Evolutionary conservation across 2,797 vertebrate species (phyloP).

Genomic region (Pseudopleuronectes americanus): DNA sequence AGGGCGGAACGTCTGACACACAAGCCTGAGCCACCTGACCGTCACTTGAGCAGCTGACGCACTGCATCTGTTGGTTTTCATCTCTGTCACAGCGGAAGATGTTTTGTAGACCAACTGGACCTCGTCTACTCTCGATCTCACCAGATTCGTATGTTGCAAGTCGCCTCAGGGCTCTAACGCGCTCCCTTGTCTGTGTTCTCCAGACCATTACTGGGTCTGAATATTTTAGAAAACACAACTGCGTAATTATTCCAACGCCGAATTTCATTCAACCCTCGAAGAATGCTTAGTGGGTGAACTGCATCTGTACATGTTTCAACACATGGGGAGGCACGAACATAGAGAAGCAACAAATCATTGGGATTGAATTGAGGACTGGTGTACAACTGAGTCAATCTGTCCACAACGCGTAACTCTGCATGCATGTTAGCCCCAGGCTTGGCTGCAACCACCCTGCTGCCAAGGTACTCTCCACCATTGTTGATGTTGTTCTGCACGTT

Average conservation of each 20-base stretch:
- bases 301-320: background rate
- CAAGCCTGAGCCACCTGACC: rapidly evolving
- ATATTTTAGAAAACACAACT: constrained; percentile 14
- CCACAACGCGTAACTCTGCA: background rate
- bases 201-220: rapidly evolving
- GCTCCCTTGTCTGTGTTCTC: rapidly evolving
- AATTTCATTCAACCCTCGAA: background rate
- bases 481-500: background rate
- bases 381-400: no score
- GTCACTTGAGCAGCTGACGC: background rate
- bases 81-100: background rate
- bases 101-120: background rate
- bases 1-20: background rate
- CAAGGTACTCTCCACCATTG: background rate
- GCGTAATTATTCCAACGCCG: background rate
- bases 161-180: background rate
- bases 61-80: background rate
- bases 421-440: background rate
- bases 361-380: no score
- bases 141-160: background rate
- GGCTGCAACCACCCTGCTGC: constrained; percentile 4
- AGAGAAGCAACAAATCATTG: background rate
- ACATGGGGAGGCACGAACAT: background rate
- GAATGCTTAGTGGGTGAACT: background rate
- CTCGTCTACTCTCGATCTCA: no score